phyloP scores from a whole-genome alignment of 2,113 vertebrate genomes.

The Zosterops hypoxanthus region DNA sequence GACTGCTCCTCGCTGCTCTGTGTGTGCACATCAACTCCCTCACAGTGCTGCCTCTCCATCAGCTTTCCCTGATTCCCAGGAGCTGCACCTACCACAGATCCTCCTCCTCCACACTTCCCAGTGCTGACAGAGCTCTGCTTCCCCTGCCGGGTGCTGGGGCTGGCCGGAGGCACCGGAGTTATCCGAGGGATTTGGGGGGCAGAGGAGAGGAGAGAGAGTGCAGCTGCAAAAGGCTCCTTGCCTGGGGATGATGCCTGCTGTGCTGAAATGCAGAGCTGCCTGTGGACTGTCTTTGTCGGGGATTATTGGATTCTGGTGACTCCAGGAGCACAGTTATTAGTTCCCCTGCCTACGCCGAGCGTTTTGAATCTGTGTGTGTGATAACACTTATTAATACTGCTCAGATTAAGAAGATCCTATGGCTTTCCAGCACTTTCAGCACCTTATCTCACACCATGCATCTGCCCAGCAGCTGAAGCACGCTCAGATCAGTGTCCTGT shows the following conservation, averaged over 20 bases:
- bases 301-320: background rate
- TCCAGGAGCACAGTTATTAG: background rate
- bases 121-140: background rate
- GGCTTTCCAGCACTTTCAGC: background rate
- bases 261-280: background rate
- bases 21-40: background rate
- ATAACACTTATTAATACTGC: conserved; percentile 4
- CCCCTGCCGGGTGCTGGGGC: background rate
- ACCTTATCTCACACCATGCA: background rate
- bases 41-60: background rate
- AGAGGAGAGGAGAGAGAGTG: background rate
- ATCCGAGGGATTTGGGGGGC: background rate
- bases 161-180: background rate
- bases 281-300: background rate
- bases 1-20: background rate
- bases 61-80: background rate
- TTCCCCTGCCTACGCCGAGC: background rate
- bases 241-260: background rate
- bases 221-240: background rate
- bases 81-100: background rate
- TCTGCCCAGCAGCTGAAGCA: background rate
- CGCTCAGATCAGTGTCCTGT: background rate
- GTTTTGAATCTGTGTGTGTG: background rate
- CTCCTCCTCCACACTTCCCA: conserved; percentile 29
- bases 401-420: background rate